Evolutionary conservation across 2,113 vertebrate species (phyloP), one percentile per base, ranked within the genome.

Genomic region (Urocynchramus pylzowi): DNA sequence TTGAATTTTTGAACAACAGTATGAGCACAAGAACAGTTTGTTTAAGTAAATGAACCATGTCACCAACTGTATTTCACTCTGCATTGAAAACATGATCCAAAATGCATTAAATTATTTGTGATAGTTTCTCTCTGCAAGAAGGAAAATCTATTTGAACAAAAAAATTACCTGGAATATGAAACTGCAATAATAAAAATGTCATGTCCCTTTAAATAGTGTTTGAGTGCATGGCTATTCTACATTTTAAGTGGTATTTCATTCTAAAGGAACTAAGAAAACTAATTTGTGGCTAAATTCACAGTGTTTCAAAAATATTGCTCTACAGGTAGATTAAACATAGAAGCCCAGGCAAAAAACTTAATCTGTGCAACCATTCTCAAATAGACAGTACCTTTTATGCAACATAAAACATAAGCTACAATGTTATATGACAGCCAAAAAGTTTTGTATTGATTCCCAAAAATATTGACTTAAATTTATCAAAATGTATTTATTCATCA

Each of bases 401-500:
- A 69, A 50, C 28, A 47, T 47, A 74, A 93, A 96, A 96, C 11
- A 35, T 80, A 95, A 87, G 45, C 60, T 91, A 68, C 16, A 81
- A 52, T 35, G 13, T 61, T 86, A 67, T 45, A 57, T 52, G 47
- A 75, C 80, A 96, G 54, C 71, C 71, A 88, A 91, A 89, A 94
- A 53, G 42, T 84, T 83, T 54, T 41, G 35, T 68, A 87, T 78
- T 84, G 70, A 95, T 88, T 87, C 83, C 44, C 39, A 88, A 94
- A 94, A 87, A 91, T 88, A 96, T 74, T 94, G 78, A 93, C 83
- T 97, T 93, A 89, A 91, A 97, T 93, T 90, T 95, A 91, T 90
- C 89, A 96, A 95, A 97, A 94, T 91, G 81, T 73, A 89, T 97
- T 98, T 97, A 97, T 98, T 98, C 97, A 97, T 96, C 97, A 90